phyloP scores from a whole-genome alignment of 1,140 invertebrate species.

The Eufriesea mexicana region DNA sequence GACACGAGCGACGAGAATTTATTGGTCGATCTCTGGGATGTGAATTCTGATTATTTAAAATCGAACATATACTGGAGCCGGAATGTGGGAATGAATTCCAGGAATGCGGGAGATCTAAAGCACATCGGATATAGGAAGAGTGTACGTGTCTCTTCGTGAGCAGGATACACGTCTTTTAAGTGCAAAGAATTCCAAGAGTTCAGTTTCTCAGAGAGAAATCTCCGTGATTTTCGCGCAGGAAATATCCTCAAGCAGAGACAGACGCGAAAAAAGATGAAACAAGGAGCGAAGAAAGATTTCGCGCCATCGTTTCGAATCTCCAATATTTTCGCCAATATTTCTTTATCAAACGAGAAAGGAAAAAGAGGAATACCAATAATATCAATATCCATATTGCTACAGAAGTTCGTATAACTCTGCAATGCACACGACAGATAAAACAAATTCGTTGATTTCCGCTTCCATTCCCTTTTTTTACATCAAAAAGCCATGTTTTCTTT shows the following conservation, averaged over 20 bases:
- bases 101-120: neutral
- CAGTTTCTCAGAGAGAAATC: neutral
- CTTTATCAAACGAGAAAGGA: neutral
- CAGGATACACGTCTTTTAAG: neutral
- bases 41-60: slow-evolving; percentile 2
- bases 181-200: neutral
- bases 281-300: neutral
- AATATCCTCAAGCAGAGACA: neutral
- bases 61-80: neutral
- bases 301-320: too few relatives aligned
- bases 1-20: neutral
- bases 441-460: too few relatives aligned
- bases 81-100: neutral
- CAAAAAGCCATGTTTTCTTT: too few relatives aligned
- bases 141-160: neutral
- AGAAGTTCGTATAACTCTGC: too few relatives aligned
- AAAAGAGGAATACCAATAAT: neutral
- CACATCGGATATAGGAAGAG: neutral
- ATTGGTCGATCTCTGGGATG: neutral
- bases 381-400: neutral
- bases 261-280: too few relatives aligned
- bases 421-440: too few relatives aligned
- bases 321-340: neutral
- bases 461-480: too few relatives aligned
- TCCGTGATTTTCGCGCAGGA: neutral